Base-by-base conservation (phyloP, 2,797 vertebrate genomes). In the Chelidonichthys spinosus region DNA sequence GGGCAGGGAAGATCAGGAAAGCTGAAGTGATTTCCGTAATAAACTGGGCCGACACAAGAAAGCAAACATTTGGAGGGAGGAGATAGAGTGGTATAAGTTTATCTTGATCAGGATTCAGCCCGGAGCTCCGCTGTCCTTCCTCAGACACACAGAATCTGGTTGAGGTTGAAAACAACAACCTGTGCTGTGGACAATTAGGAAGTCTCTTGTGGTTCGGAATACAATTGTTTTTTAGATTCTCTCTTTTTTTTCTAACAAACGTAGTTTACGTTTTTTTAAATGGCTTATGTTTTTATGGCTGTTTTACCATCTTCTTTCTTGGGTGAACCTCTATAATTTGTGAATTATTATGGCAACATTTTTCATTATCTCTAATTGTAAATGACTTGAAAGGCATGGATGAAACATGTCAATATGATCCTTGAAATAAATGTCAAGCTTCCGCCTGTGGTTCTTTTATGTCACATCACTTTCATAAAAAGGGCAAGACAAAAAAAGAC, bases 391-490 rank as follows among this genome's bases (percentile, higher is more conserved):
- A 82, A 69, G 69, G 72, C 66, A 61, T 50, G 39, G 50, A 69
- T 56, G 10, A 42, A 75, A 5, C 52, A 66, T 4, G 69, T 69
- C 52, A 63, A 76, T 63, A 55, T 72, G 55, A 63, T 77, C 32
- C 37, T 70, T 62, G 70, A 63, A 60, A 67, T 84, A 88, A 91
- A 91, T 90, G 86, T 86, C 87, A 91, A 76, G n/a, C 17, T 63
- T 61, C 46, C 70, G 67, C 66, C 68, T 81, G 46, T 76, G 76
- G 43, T 11, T 74, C 66, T 86, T 88, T 83, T 33, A 77, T 83
- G 74, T 62, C 32, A 37, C 17, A 50, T 49, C 63, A 62, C 50
- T 74, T 86, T 72, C 36, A 75, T 69, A 56, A 66, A 83, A 87
- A 81, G 81, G 72, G 69, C 77, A 46, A 32, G 7, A 72, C 44